Evolutionary conservation across 1,140 invertebrate genomes (phyloP), one percentile per base, ranked within the genome.

Genomic region (Drosophila biarmipes): DNA sequence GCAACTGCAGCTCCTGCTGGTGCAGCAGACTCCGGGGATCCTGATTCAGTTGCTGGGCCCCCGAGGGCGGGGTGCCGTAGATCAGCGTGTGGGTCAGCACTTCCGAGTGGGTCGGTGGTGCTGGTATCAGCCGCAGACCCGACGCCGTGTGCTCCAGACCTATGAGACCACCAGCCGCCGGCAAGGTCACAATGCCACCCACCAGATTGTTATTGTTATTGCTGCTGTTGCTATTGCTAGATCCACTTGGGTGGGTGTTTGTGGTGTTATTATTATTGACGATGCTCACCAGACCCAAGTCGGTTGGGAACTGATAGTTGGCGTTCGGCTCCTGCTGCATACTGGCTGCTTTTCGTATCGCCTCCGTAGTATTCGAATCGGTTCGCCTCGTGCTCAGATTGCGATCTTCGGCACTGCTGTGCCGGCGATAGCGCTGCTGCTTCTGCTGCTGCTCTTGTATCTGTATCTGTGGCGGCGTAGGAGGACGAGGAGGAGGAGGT

Each of bases 261-360:
- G 31, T 62, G 38, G 40, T 81, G 31, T 68, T 81, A 43, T 63
- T 80, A 35, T 76, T 82, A 24, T 82, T 80, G 73, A 90, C 90
- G 86, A 89, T 90, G 90, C 90, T 91, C 53, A 92, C 89, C 68
- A 92, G 91, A 61, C 89, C 90, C 90, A 92, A 76, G 72, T 92
- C 91, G 77, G 81, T 78, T 55, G 90, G 91, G 78, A 92, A 91
- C 87, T 92, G 91, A 91, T 92, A 90, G 79, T 92, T 92, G 62
- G 91, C 90, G 46, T 92, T 92, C 89, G 91, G 81, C 57, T 92
- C 91, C 86, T 92, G 91, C 91, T 92, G 91, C 91, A 92, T 92
- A 45, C 78, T 92, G 85, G 64, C 74, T 42, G 80, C 69, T 90
- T 84, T 89, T 74, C 84, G 72, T 52, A 84, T 42, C 80, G 61